Conservation (phyloP, 2,113 vertebrate genomes). For the Coreoperca whiteheadi region DNA sequence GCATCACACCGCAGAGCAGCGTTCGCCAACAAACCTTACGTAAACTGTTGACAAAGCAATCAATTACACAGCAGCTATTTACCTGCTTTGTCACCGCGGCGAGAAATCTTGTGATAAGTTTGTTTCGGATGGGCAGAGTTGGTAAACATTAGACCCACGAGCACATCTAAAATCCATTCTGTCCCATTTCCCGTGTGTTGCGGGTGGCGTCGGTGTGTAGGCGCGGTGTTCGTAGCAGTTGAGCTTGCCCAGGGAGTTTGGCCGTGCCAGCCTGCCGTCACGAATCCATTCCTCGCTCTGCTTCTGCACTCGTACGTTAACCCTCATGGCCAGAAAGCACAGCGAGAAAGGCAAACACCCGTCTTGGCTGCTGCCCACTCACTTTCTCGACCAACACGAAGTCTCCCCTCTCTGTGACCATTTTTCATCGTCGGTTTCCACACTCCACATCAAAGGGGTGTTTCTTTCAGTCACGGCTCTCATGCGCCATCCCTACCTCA, state of each 20-base stretch:
- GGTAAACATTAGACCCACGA: slow-evolving; percentile 11
- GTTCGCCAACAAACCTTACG: slow-evolving; percentile 71
- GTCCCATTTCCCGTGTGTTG: neutral
- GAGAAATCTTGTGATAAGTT: neutral
- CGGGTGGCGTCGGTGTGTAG: neutral
- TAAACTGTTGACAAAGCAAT: slow-evolving; percentile 65
- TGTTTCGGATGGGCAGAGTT: neutral
- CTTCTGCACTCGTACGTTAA: slow-evolving; percentile 41
- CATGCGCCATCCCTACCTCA: neutral
- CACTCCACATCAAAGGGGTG: slow-evolving; percentile 11
- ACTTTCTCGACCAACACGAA: slow-evolving; percentile 20
- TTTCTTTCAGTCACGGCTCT: slow-evolving; percentile 1
- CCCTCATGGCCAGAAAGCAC: slow-evolving; percentile 32
- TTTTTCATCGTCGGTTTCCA: slow-evolving; percentile 16
- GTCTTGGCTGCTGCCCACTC: slow-evolving; percentile 52
- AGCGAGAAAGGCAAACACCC: slow-evolving; percentile 30
- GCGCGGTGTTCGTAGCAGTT: neutral
- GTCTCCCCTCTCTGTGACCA: slow-evolving; percentile 11
- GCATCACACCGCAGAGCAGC: slow-evolving; percentile 26
- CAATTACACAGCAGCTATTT: slow-evolving; percentile 28
- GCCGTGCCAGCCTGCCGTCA: slow-evolving; percentile 33
- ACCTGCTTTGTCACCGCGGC: slow-evolving; percentile 7
- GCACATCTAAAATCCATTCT: neutral
- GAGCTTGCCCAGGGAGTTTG: slow-evolving; percentile 27
- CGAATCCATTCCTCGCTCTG: slow-evolving; percentile 36